Base-by-base conservation (phyloP, 2,888 invertebrate species). In the Leptinotarsa rubiginosa region DNA sequence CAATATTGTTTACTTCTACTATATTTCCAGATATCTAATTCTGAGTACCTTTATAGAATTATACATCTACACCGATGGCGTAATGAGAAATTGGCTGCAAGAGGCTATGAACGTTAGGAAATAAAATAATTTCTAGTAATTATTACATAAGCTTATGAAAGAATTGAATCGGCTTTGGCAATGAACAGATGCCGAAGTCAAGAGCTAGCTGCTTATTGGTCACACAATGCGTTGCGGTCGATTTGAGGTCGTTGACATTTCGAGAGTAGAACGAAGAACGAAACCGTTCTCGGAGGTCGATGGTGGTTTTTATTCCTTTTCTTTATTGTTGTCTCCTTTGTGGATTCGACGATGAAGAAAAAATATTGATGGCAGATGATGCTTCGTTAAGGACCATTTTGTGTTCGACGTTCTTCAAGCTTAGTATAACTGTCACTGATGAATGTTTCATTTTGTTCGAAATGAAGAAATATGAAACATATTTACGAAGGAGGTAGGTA, bases 211-310 rank as follows among this genome's bases (percentile, higher is more conserved):
- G 25, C 22, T 22, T 20, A 66, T 62, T 64, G 52, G 68, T 31
- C 56, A 56, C 47, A 50, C 47, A 71, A 56, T 50, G n/a, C 73
- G 75, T 73, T 73, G 75, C 76, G 70, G 68, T 76, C 62, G 62
- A 75, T 71, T 66, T 31, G 54, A 69, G 78, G 78, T 78, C 78
- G 75, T 75, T 76, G 78, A 78, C 78, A 76, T 78, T 76, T 69
- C 62, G 41, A 62, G 62, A 62, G 62, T 62, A 62, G 62, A 70
- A 52, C 74, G 66, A 69, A 20, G 62, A 72, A 62, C 70, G 66
- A 69, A 20, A 73, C 41, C 69, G 73, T 59, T 47, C 15, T 47
- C 41, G 5, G 62, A 62, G 31, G 41, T 22, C 50, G 64, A n/a
- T 31, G 62, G 62, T 62, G 16, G n/a, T 41, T 62, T 41, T 62